Percentiles rank a stretch among this genome's conserved stretches.
Conservation (phyloP, 2,797 vertebrate species). For the Lindbergichthys nudifrons region DNA sequence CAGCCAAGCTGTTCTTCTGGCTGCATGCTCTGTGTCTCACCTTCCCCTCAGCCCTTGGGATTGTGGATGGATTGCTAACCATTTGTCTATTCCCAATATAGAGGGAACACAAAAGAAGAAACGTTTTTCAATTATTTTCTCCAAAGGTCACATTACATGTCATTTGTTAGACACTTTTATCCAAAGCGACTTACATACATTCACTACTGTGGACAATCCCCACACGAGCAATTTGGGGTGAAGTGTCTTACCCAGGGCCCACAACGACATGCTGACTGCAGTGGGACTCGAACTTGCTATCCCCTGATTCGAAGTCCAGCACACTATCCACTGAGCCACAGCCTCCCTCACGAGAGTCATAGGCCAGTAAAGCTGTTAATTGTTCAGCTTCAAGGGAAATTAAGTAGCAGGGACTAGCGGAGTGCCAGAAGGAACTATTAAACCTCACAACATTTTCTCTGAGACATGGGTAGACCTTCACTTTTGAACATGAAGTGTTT, state of each 20-base stretch:
- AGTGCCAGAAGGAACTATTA: not conserved
- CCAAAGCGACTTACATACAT: no score
- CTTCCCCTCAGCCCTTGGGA: not conserved
- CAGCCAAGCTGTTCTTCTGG: constrained; percentile 7
- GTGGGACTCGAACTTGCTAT: no score
- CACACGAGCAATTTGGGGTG: no score
- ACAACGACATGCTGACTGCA: no score
- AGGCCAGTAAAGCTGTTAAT: not conserved
- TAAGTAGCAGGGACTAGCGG: not conserved
- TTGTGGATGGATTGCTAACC: not conserved
- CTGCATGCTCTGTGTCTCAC: constrained; percentile 4
- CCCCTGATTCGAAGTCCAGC: no score
- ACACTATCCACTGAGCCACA: no score
- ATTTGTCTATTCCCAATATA: not conserved
- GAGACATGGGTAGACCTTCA: not conserved
- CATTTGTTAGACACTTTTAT: no score
- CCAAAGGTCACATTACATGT: not conserved
- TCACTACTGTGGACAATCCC: no score
- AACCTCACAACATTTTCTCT: not conserved
- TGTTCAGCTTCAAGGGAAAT: not conserved
- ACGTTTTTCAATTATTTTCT: not conserved
- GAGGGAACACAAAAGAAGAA: not conserved
- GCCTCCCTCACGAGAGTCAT: not conserved
- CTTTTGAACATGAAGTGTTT: not conserved
- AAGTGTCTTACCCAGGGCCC: no score